Conservation (phyloP, 2,797 vertebrate genomes). For the Linurgus olivaceus region DNA sequence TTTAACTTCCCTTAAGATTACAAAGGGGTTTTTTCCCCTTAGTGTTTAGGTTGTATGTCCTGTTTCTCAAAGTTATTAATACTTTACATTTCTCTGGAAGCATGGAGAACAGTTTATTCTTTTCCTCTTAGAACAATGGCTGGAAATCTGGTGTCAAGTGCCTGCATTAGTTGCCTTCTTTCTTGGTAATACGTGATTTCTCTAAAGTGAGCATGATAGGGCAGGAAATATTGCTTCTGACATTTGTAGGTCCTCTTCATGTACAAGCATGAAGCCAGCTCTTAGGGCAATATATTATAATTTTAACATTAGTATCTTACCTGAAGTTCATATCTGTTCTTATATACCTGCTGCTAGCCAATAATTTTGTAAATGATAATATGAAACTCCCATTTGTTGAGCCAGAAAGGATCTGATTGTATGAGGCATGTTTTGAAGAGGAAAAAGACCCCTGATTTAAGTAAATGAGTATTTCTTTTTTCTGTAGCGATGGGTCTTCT, state of each 20-base stretch:
- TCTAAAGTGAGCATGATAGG: neutral
- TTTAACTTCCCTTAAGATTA: neutral
- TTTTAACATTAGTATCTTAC: neutral
- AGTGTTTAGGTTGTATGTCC: neutral
- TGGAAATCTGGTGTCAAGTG: neutral
- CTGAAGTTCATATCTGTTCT: neutral
- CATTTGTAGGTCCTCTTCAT: neutral
- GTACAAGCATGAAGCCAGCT: neutral
- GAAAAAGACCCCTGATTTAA: neutral
- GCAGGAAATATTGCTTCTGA: neutral
- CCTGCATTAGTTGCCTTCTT: neutral
- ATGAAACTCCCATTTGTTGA: neutral
- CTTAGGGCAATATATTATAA: neutral
- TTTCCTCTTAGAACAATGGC: neutral
- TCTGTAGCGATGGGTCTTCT: neutral
- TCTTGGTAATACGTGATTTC: neutral
- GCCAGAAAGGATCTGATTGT: neutral
- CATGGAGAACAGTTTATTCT: neutral
- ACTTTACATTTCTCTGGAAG: neutral
- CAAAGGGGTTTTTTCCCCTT: accelerated
- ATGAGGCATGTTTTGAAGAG: neutral
- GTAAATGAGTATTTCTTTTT: neutral
- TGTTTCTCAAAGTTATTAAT: neutral
- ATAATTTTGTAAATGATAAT: neutral
- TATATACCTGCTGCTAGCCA: neutral